Base-by-base conservation (phyloP, 2,797 vertebrate species). In the Euphonia xanthogaster region DNA sequence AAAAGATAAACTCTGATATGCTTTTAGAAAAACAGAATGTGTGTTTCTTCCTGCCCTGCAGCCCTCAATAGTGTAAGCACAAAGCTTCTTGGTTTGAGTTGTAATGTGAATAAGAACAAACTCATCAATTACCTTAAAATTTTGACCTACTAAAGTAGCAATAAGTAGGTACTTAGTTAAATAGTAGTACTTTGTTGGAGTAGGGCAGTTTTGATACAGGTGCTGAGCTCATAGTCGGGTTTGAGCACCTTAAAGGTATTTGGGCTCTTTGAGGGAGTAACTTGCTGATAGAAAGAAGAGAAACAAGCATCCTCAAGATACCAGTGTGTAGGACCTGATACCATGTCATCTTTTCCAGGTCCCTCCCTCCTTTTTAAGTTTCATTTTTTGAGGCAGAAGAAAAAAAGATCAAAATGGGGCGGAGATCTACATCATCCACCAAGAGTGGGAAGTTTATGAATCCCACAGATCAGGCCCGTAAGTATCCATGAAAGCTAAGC, bases 371-470 rank as follows among this genome's bases (percentile, higher is more conserved):
- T 65, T 53, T 42, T 76, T 57, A 48, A 48, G 11, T 13, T 50
- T 33, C 19, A 5, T 18, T 20, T 62, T 81, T 70, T 95, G 83
- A 94, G 62, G 40, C 13, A 4, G 58, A 62, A 83, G 53, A 37
- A 47, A 74, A 74, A 62, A 30, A 65, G 40, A 81, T 51, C 97
- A 98, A 95, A 93, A 99, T 99, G 99, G 99, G 99, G 90, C 98
- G 99, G 84, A 98, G 99, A 96, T 99, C 99, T 31, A 99, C 99
- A 37, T 99, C 99, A 72, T 99, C 99, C 99, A 99, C 99, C 98
- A 99, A 99, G 98, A 99, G 99, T 98, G 99, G 99, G 96, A 99
- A 99, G 91, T 99, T 99, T 62, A 99, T 99, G 99, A 99, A 99
- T 90, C 99, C 99, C 97, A 99, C 99, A 0, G 99, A 99, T 97